phyloP scores from a whole-genome alignment of 2,888 invertebrate genomes.

The Scaeva pyrastri region DNA sequence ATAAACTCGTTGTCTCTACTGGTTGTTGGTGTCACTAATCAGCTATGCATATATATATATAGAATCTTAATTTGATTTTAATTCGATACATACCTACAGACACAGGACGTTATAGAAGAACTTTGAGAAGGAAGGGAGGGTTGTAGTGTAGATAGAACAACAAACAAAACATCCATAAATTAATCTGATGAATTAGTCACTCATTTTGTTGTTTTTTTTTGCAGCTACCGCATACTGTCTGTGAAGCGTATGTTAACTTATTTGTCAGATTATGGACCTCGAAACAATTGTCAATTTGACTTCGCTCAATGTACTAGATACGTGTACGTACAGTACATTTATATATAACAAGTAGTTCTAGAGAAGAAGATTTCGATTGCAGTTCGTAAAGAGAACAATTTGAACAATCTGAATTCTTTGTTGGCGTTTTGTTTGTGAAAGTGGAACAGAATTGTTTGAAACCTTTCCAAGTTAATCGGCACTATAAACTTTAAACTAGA shows the following conservation, averaged over 20 bases:
- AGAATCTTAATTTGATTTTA: slow-evolving; percentile 67
- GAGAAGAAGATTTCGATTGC: not conserved
- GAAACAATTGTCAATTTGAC: slow-evolving; percentile 40
- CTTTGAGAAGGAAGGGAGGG: slow-evolving; percentile 44
- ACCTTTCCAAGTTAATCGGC: slow-evolving; percentile 45
- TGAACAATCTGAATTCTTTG: slow-evolving; percentile 11
- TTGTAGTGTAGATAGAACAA: slow-evolving; percentile 21
- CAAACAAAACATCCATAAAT: slow-evolving; percentile 55
- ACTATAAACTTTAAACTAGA: slow-evolving; percentile 36
- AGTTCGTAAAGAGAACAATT: not conserved
- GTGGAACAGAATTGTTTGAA: slow-evolving; percentile 52
- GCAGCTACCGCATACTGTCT: slow-evolving; percentile 5
- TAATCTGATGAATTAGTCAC: slow-evolving; percentile 65
- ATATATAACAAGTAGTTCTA: too few species aligned
- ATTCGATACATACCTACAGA: slow-evolving; percentile 43
- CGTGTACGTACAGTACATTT: too few species aligned
- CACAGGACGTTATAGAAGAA: slow-evolving; percentile 33
- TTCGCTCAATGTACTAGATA: slow-evolving; percentile 4
- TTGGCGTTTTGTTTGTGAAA: slow-evolving; percentile 37
- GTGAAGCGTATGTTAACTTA: not conserved
- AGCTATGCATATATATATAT: too few species aligned
- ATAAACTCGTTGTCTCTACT: not conserved
- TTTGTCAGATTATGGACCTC: slow-evolving; percentile 46
- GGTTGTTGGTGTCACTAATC: slow-evolving; percentile 36
- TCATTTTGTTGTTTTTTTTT: slow-evolving; percentile 19